phyloP scores from a whole-genome alignment of 2,797 vertebrate genomes.

The Megaceryle alcyon region DNA sequence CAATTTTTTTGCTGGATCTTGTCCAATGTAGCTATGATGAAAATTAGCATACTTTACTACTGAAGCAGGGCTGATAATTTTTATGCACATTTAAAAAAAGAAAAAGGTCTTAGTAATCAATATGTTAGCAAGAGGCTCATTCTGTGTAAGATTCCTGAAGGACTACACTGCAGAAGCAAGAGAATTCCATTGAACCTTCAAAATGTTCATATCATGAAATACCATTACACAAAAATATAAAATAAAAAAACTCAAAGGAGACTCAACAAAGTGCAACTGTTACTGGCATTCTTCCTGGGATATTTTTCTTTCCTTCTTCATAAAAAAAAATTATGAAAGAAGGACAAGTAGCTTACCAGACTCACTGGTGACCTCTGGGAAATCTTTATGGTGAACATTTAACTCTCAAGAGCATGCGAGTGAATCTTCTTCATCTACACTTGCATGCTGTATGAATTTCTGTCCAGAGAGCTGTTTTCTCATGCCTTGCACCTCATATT shows the following conservation, averaged over 20 bases:
- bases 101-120: neutral
- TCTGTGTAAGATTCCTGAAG: neutral
- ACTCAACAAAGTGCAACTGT: neutral
- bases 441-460: neutral
- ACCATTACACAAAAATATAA: neutral
- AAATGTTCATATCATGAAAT: neutral
- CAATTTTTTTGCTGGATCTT: neutral
- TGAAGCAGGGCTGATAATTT: neutral
- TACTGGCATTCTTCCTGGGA: neutral
- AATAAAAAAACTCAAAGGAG: neutral
- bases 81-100: neutral
- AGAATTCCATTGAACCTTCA: neutral
- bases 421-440: neutral
- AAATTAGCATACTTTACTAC: neutral
- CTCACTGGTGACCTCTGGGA: neutral
- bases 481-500: neutral
- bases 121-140: neutral
- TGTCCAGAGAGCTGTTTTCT: neutral
- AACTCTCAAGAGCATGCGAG: neutral
- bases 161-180: neutral
- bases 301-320: neutral
- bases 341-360: conserved; percentile 1
- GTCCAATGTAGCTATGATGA: neutral
- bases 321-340: conserved; percentile 22
- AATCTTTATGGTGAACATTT: neutral